Percentiles rank a stretch among this genome's conserved stretches.
phyloP scores from a whole-genome alignment of 2,888 invertebrate species.

The Andrena marginata region DNA sequence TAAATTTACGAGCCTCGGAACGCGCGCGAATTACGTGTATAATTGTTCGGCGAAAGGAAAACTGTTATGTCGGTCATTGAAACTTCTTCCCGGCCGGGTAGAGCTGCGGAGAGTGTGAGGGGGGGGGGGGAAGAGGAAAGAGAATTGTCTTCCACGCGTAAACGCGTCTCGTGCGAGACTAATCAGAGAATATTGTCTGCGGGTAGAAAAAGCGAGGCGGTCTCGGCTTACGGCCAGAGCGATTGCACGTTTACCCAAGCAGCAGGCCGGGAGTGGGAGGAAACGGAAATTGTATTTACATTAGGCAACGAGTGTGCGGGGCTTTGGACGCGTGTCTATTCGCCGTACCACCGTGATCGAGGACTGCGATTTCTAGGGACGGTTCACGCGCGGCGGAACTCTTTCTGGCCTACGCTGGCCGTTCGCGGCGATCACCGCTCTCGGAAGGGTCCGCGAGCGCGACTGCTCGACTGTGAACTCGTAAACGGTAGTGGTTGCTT shows the following conservation, averaged over 20 bases:
- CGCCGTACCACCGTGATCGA: not conserved
- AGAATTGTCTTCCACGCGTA: not conserved
- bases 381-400: not conserved
- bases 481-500: constrained; percentile 76
- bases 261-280: not conserved
- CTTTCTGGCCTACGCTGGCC: not conserved
- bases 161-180: constrained; percentile 42
- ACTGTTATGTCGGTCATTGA: constrained; percentile 35
- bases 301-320: constrained; percentile 38
- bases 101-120: not conserved
- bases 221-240: not conserved
- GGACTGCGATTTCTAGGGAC: not conserved
- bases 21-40: constrained; percentile 23
- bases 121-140: not conserved
- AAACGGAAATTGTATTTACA: constrained; percentile 42
- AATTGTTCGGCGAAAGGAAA: constrained; percentile 46
- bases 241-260: constrained; percentile 3
- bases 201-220: constrained; percentile 26
- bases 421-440: constrained; percentile 6
- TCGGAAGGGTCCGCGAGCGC: constrained; percentile 43
- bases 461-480: constrained; percentile 79
- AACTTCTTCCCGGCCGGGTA: constrained; percentile 20
- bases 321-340: not conserved
- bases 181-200: constrained; percentile 39
- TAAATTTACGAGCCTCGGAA: constrained; percentile 49